Evolutionary conservation across 2,797 vertebrate genomes (phyloP), one percentile per base, ranked within the genome.

Genomic region (Danio kyathit): DNA sequence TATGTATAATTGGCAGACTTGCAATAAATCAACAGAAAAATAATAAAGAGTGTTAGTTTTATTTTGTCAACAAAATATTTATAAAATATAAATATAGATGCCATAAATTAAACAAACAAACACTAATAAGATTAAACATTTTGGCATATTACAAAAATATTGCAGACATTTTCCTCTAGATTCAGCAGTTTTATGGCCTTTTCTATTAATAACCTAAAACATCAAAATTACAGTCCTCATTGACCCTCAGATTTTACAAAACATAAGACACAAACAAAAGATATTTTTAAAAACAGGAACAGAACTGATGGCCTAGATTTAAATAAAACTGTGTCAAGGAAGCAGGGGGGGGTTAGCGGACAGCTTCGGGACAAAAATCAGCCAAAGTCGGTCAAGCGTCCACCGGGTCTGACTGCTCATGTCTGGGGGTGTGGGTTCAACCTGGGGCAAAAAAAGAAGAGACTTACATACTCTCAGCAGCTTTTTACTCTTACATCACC

Each of bases 361-460:
- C 5, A 51, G 38, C 77, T 44, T 65, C 46, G 63, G 56, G 44
- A 72, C 66, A 76, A 48, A 82, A 71, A 74, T 72, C 59, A 40
- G 19, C 29, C 12, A 81, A 89, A 87, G 74, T 86, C 84, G 78
- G 84, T 87, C 86, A 88, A 74, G 83, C 83, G 61, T 81, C 80
- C 56, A 84, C 70, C 49, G 52, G 21, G 48, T 17, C 48, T 14
- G 59, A 83, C 77, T 43, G 13, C 61, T 74, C 29, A 49, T 71
- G 70, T 67, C 70, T 64, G 81, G 19, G 70, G 73, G 38, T 16
- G 49, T 16, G 41, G 57, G 44, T 54, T 54, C 74, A 70, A 64
- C 76, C 78, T 5, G 4, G 41, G 67, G 81, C 44, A 49, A 16
- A 38, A 21, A 38, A 19, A 40, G 64, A 49, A 17, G 49, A 59